These are phyloP conservation scores for Vulpes vulpes DNA, from an alignment of 2,113 vertebrate species.

Conservation along the genomic window DNA sequence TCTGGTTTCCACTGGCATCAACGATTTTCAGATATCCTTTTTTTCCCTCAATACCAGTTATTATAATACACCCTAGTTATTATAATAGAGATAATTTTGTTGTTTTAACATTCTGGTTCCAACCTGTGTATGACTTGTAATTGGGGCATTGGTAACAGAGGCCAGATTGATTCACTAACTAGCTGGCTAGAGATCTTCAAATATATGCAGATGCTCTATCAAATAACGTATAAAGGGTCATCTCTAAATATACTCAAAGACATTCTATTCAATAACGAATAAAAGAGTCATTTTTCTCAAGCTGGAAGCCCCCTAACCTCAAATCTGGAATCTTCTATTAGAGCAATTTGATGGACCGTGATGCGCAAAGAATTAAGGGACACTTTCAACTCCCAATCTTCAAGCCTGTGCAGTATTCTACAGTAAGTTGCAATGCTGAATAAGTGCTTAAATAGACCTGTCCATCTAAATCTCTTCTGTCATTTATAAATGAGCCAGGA, in stretches of 20 bases:
- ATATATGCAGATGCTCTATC: neutral
- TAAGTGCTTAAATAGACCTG: neutral
- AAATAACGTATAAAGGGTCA: neutral
- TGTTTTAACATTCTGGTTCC: neutral
- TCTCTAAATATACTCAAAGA: neutral
- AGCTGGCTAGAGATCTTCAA: neutral
- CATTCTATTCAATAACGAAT: neutral
- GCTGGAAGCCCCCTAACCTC: neutral
- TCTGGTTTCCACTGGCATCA: neutral
- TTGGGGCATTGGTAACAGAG: neutral
- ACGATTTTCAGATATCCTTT: neutral
- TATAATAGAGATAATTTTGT: neutral
- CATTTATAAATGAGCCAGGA: neutral
- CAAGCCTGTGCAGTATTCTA: neutral
- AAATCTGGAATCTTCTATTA: neutral
- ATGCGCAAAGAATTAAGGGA: neutral
- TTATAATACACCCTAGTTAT: neutral
- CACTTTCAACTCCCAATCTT: too few relatives aligned
- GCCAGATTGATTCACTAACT: neutral
- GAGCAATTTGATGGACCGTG: neutral
- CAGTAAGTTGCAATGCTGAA: neutral
- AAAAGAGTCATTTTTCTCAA: neutral
- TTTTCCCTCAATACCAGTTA: neutral
- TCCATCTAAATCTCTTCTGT: neutral
- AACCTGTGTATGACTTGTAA: neutral